phyloP scores from a whole-genome alignment of 2,113 vertebrate species.

The Zosterops borbonicus region DNA sequence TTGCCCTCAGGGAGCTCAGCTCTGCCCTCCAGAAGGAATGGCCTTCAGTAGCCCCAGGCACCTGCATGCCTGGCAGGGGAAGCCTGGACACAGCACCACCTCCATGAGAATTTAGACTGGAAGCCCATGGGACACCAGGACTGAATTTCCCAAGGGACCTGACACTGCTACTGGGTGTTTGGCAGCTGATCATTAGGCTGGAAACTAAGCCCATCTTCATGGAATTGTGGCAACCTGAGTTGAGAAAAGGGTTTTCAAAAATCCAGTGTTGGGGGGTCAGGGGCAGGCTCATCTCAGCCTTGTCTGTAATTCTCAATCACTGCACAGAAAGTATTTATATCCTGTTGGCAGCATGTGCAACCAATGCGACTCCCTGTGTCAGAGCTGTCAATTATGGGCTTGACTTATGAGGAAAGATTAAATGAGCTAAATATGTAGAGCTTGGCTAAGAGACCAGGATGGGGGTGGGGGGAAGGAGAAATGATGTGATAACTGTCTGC shows the following conservation, averaged over 20 bases:
- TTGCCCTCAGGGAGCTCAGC: background rate
- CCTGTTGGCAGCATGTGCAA: slow-evolving; percentile 67
- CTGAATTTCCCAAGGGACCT: background rate
- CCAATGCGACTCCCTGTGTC: slow-evolving; percentile 61
- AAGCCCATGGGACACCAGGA: background rate
- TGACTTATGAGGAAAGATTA: slow-evolving; percentile 70
- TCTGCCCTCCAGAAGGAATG: background rate
- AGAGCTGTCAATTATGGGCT: slow-evolving; percentile 66
- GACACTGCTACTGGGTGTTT: background rate
- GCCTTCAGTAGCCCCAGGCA: background rate
- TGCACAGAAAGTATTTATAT: slow-evolving; percentile 64
- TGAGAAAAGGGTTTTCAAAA: background rate
- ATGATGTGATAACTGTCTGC: slow-evolving; percentile 58
- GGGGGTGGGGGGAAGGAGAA: slow-evolving; percentile 47
- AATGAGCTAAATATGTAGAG: slow-evolving; percentile 72
- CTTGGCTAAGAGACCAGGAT: slow-evolving; percentile 55
- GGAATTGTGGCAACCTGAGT: background rate
- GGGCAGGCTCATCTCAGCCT: background rate
- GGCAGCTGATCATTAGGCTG: background rate
- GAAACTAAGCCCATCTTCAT: background rate
- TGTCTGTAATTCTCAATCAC: slow-evolving; percentile 56
- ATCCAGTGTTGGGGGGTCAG: accelerated
- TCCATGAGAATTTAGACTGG: background rate
- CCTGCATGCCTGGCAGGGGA: background rate
- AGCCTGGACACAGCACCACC: background rate